Conservation (phyloP, 1,140 invertebrate species). For the Hylaeus volcanicus region DNA sequence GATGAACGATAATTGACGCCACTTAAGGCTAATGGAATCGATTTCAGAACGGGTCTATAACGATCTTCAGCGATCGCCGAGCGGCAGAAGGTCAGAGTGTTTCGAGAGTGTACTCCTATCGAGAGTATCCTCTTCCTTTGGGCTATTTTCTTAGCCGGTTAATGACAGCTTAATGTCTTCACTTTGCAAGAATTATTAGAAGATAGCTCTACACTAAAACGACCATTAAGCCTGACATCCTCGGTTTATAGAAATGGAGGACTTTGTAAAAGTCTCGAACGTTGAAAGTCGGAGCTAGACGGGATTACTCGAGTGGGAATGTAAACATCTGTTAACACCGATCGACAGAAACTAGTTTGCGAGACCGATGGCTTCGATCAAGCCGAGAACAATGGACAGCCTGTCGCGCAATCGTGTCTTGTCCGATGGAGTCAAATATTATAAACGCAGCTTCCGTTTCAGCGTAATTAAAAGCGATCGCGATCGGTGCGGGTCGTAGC, state of each 20-base stretch:
- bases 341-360: slow-evolving; percentile 1
- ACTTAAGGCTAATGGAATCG: slow-evolving; percentile 8
- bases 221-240: background rate
- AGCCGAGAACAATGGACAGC: background rate
- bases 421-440: background rate
- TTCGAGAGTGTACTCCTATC: background rate
- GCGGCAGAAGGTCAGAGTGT: background rate
- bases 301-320: background rate
- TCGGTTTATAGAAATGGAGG: background rate
- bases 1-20: slow-evolving; percentile 19
- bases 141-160: background rate
- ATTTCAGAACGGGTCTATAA: background rate
- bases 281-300: background rate
- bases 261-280: background rate
- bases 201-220: background rate
- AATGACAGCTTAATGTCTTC: background rate
- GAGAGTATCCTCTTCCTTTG: background rate
- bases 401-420: background rate
- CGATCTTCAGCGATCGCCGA: too few species aligned
- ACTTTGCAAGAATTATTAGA: background rate
- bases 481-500: background rate
- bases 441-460: background rate
- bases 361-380: background rate
- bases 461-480: slow-evolving; percentile 9
- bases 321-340: background rate